Percentiles rank a stretch among this genome's conserved stretches.
Conservation (phyloP, 2,888 invertebrate genomes). For the Eupeodes latifasciatus region DNA sequence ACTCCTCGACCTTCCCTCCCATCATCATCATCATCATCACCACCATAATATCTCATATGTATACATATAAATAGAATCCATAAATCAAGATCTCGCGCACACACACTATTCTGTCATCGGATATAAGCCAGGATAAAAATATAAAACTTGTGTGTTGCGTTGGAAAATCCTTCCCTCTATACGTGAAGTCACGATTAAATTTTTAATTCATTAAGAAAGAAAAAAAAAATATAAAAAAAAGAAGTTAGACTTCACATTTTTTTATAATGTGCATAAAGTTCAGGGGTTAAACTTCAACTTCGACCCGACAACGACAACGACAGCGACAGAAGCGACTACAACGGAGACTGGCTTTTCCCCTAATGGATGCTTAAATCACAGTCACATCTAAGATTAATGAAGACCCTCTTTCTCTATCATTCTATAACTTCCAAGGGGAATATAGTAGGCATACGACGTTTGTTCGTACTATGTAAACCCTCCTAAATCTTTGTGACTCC, state of each 20-base stretch:
- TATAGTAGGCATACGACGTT: not conserved
- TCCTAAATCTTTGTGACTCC: slow-evolving; percentile 5
- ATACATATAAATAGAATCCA: slow-evolving; percentile 43
- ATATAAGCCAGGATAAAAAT: slow-evolving; percentile 10
- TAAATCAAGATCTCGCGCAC: slow-evolving; percentile 67
- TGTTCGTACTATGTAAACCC: not conserved
- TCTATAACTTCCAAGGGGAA: slow-evolving; percentile 25
- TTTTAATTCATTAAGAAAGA: slow-evolving; percentile 70
- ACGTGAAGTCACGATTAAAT: slow-evolving; percentile 65
- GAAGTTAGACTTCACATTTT: not conserved
- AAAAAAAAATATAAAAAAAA: not conserved
- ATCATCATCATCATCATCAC: no score
- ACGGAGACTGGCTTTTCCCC: slow-evolving; percentile 36
- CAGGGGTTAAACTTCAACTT: slow-evolving; percentile 73
- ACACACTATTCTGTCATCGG: slow-evolving; percentile 11
- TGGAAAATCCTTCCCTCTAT: slow-evolving; percentile 47
- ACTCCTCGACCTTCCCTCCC: slow-evolving; percentile 27
- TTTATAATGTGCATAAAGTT: slow-evolving; percentile 34
- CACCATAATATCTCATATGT: no score
- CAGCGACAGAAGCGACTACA: not conserved
- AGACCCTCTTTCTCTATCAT: slow-evolving; percentile 30
- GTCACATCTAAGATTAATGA: slow-evolving; percentile 75
- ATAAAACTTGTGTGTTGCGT: not conserved
- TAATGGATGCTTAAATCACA: slow-evolving; percentile 76
- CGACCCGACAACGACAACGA: slow-evolving; percentile 29